Conservation (phyloP, 2,888 invertebrate species). For the Halictus quadricinctus region DNA sequence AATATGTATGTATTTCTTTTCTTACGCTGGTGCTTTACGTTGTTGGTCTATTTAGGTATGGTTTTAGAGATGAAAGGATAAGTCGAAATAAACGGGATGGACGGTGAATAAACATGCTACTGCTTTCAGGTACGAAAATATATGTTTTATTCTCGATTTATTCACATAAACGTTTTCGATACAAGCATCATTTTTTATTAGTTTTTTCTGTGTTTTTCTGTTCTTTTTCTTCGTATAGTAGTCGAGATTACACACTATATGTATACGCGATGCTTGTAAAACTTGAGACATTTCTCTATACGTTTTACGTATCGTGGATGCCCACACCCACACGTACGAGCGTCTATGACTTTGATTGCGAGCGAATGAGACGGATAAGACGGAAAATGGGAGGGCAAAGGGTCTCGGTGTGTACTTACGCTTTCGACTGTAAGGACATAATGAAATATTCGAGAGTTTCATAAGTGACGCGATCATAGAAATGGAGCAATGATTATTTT, state of each 20-base stretch:
- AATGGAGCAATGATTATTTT: neutral
- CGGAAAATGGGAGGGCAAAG: neutral
- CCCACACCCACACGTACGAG: neutral
- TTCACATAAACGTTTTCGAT: constrained; percentile 27
- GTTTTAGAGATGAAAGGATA: neutral
- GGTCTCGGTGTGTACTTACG: neutral
- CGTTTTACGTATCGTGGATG: neutral
- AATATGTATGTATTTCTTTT: neutral
- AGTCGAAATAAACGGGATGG: neutral
- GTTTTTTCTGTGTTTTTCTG: neutral
- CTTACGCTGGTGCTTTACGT: neutral
- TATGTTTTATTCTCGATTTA: constrained; percentile 42
- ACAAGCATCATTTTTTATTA: neutral
- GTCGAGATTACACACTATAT: neutral
- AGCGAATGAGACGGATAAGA: neutral
- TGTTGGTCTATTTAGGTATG: neutral
- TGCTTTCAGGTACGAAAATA: constrained; percentile 58
- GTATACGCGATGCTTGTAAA: neutral
- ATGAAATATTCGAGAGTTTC: neutral
- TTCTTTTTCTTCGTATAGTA: neutral
- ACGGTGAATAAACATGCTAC: neutral
- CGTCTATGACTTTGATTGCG: neutral
- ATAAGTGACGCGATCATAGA: constrained; percentile 10
- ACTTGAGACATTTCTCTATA: neutral
- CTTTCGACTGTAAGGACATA: neutral